phyloP scores from a whole-genome alignment of 2,113 vertebrate species.

The Seriola rivoliana region DNA sequence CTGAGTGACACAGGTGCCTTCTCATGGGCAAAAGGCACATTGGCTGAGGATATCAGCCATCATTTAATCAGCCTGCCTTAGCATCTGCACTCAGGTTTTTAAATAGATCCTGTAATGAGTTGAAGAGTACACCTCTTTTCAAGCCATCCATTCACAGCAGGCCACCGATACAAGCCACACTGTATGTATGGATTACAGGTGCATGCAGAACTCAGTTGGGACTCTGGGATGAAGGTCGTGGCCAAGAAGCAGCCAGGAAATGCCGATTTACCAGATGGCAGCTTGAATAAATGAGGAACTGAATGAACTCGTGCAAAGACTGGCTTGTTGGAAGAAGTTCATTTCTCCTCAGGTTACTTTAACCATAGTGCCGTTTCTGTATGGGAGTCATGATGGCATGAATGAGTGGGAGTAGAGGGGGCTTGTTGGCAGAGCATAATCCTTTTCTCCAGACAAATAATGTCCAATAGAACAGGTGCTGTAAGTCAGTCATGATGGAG shows the following conservation, averaged over 20 bases:
- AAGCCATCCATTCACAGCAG: constrained; percentile 55
- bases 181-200: constrained; percentile 65
- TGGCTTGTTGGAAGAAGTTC: background rate
- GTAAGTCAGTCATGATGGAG: constrained; percentile 56
- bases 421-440: constrained; percentile 39
- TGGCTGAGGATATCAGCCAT: constrained; percentile 64
- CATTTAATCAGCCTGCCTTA: constrained; percentile 67
- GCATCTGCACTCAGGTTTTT: constrained; percentile 72
- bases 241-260: constrained; percentile 28
- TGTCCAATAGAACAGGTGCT: constrained; percentile 63
- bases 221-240: constrained; percentile 55
- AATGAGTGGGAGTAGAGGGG: constrained; percentile 11
- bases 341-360: constrained; percentile 23
- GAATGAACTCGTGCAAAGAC: constrained; percentile 33
- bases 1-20: constrained; percentile 51
- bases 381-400: constrained; percentile 25
- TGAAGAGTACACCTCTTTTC: constrained; percentile 52
- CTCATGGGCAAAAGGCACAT: constrained; percentile 40
- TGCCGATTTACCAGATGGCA: constrained; percentile 64
- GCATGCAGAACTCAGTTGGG: constrained; percentile 49
- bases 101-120: constrained; percentile 72
- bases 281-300: constrained; percentile 42
- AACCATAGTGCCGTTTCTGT: constrained; percentile 19
- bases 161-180: constrained; percentile 35
- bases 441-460: constrained; percentile 48